These are phyloP conservation scores for Anguilla japonica DNA, from an alignment of 2,113 vertebrate species.

Conservation along the genomic window DNA sequence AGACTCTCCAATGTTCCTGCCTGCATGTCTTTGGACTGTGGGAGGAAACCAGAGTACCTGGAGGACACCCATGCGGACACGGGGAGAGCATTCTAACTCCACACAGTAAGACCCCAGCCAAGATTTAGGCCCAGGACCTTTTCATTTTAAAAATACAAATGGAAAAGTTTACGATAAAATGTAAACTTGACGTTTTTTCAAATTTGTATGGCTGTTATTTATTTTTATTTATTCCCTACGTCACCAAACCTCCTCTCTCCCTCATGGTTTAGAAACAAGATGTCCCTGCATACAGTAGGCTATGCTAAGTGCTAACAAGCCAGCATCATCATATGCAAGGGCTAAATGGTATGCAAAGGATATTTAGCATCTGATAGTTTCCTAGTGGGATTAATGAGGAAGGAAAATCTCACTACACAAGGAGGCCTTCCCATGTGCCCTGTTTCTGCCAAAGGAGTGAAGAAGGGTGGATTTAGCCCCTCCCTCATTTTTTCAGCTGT, in stretches of 20 bases:
- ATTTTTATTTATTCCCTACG: not conserved
- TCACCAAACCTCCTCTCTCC: not conserved
- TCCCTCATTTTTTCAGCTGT: not conserved
- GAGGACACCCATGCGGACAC: no score
- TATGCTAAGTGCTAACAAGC: constrained; percentile 59
- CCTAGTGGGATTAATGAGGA: constrained; percentile 74
- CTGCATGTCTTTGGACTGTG: no score
- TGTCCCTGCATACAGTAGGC: constrained; percentile 8
- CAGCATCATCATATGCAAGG: constrained; percentile 68
- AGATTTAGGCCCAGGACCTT: no score
- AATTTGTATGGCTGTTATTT: not conserved
- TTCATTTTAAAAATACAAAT: no score
- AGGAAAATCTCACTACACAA: constrained; percentile 58
- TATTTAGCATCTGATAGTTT: constrained; percentile 82
- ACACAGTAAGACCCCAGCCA: no score
- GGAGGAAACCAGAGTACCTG: no score
- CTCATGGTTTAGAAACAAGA: not conserved
- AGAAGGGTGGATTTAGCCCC: not conserved
- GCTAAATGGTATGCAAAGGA: constrained; percentile 73
- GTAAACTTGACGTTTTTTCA: no score
- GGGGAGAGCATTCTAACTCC: no score
- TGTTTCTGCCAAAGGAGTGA: not conserved
- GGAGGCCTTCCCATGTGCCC: constrained; percentile 43
- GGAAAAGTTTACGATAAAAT: no score
- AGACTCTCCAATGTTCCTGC: no score